Base-by-base conservation (phyloP, 2,888 invertebrate species). In the Mythimna loreyi region DNA sequence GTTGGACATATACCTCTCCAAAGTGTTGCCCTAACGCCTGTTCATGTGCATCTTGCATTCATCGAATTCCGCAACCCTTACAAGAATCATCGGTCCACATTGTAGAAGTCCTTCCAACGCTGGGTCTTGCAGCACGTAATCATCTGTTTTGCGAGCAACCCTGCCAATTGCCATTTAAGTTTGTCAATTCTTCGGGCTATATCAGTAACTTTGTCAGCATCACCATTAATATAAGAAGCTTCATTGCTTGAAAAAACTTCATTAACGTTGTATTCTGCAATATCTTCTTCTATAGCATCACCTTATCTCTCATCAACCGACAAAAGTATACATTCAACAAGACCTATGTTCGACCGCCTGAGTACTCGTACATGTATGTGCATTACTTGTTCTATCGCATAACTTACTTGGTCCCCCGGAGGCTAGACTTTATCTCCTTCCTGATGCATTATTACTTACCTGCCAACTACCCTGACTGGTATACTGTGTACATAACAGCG, bases 351-450 rank as follows among this genome's bases (percentile, higher is more conserved):
- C 25, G 13, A 57, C 78, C 9, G 30, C 47, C 56, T 70, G 30
- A 60, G 40, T 25, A 60, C 55, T 45, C 40, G 50, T 52, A 62
- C 70, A 75, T 65, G 62, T 62, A 69, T 60, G 55, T 66, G 40
- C 62, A 80, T 78, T 81, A 78, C 61, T 61, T 75, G 66, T 78
- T 78, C 71, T 78, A 55, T 69, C 70, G 75, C 72, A 67, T 78
- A 81, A 82, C 82, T 78, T 72, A 72, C 71, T 78, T 67, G 55
- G 67, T 68, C 16, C 78, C 68, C 71, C 57, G 68, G 68, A 75
- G 83, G 62, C 56, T 53, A 52, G 67, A 81, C 73, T 69, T 80
- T 78, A 69, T 80, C 78, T 81, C 53, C 78, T 78, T 78, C 74
- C 74, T 81, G 76, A 81, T 78, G 55, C 49, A 81, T 81, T 80